A percentile compares a stretch with the other conserved stretches of the same genome.
These are phyloP conservation scores for Empidonax alnorum DNA, from an alignment of 2,113 vertebrate species.

Conservation along the genomic window DNA sequence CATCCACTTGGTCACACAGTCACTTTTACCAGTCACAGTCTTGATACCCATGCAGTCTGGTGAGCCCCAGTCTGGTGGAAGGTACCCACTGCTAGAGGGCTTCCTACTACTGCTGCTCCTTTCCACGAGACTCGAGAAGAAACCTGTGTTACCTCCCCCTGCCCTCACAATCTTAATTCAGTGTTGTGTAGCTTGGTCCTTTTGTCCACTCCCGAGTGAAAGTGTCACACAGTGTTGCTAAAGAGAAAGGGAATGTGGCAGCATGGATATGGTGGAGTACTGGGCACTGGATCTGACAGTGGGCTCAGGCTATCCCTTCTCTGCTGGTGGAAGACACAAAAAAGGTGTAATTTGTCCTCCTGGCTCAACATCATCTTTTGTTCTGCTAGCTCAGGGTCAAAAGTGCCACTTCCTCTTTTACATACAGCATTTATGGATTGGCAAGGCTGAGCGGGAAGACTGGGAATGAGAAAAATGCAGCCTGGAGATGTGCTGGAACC, in stretches of 20 bases:
- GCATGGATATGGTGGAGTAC: neutral
- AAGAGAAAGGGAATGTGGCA: neutral
- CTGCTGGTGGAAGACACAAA: neutral
- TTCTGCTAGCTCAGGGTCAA: neutral
- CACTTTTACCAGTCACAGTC: neutral
- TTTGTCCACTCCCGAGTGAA: neutral
- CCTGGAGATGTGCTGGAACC: neutral
- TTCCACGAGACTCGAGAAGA: neutral
- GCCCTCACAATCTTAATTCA: neutral
- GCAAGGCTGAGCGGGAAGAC: neutral
- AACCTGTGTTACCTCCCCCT: neutral
- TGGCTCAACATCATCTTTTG: neutral
- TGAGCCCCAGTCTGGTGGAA: neutral
- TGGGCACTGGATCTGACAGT: neutral
- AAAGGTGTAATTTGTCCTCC: neutral
- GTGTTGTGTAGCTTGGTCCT: neutral
- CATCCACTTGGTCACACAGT: neutral
- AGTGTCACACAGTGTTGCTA: constrained; percentile 23
- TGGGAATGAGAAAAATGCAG: neutral
- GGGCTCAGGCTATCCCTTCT: neutral
- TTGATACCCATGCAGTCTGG: neutral
- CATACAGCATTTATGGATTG: neutral
- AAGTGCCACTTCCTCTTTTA: neutral
- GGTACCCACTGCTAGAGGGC: neutral
- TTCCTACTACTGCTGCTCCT: neutral